Evolutionary conservation across 2,113 vertebrate species (phyloP).

Genomic region (Poeciliopsis turrubarensis): DNA sequence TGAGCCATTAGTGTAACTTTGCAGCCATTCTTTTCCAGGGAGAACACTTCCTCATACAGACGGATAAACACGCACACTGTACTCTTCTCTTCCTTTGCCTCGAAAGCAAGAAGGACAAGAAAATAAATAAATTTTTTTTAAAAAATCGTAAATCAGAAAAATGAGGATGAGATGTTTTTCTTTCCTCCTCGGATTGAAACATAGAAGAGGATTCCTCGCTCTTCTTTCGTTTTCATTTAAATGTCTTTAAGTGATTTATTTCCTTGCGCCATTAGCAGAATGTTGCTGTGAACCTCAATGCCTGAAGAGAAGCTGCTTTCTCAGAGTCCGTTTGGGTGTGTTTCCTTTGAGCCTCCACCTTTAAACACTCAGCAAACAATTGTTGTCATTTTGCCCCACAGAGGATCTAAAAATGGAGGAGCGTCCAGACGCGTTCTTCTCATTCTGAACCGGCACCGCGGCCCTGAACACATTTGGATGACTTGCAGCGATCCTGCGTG

Average conservation of each 20-base stretch:
- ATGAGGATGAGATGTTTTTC: constrained; percentile 31
- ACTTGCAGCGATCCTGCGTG: constrained; percentile 66
- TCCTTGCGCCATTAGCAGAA: neutral
- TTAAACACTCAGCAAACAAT: constrained; percentile 35
- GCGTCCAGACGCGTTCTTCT: constrained; percentile 62
- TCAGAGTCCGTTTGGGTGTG: constrained; percentile 10
- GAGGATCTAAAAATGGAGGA: constrained; percentile 51
- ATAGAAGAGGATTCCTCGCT: constrained; percentile 2
- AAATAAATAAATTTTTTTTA: constrained; percentile 8
- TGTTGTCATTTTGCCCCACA: constrained; percentile 52
- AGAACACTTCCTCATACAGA: constrained; percentile 52
- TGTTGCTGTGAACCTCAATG: neutral
- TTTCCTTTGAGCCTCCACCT: constrained; percentile 37
- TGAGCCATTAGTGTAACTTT: constrained; percentile 52
- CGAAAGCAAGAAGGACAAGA: constrained; percentile 45
- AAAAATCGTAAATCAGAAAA: neutral
- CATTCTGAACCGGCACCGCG: constrained; percentile 71
- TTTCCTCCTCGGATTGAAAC: constrained; percentile 22
- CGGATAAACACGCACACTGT: constrained; percentile 20
- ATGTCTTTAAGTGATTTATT: constrained; percentile 1
- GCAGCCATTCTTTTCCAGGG: constrained; percentile 62
- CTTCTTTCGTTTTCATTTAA: neutral
- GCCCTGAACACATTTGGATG: constrained; percentile 75
- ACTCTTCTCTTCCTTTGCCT: constrained; percentile 41
- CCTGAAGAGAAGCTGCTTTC: neutral